phyloP scores from a whole-genome alignment of 2,113 vertebrate species.

The Heterotis niloticus region DNA sequence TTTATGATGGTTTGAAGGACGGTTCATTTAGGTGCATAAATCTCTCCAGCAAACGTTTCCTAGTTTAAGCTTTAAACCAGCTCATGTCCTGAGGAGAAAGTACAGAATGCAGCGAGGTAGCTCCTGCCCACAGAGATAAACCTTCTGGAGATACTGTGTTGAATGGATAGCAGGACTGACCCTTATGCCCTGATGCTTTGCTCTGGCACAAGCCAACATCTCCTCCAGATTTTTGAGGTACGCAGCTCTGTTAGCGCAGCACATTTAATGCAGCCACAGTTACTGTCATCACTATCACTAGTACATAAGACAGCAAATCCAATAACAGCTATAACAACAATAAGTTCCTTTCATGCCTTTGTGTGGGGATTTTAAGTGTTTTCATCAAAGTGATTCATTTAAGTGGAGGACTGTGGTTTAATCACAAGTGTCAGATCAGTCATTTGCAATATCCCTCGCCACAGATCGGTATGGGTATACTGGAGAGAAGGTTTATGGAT shows the following conservation, averaged over 20 bases:
- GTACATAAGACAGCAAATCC: background rate
- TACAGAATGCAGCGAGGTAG: background rate
- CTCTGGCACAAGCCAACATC: background rate
- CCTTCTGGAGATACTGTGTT: background rate
- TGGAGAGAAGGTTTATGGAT: background rate
- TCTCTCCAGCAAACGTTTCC: too few species aligned
- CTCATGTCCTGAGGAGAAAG: too few species aligned
- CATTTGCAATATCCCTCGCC: background rate
- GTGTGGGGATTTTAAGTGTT: background rate
- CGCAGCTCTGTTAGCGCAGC: too few species aligned
- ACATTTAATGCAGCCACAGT: background rate
- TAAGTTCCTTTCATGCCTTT: conserved; percentile 2
- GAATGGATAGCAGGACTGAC: background rate
- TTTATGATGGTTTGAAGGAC: too few species aligned
- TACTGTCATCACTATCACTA: background rate
- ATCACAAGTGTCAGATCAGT: background rate
- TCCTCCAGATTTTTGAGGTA: too few species aligned
- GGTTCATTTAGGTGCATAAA: too few species aligned
- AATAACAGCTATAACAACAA: background rate
- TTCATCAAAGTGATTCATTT: background rate
- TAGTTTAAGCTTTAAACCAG: too few species aligned
- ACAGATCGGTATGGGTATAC: background rate
- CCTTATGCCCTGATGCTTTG: background rate
- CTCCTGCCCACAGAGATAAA: background rate
- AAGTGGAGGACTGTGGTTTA: conserved; percentile 11